Percentiles rank a stretch among this genome's conserved stretches.
phyloP scores from a whole-genome alignment of 1,140 invertebrate species.

The Rhynchophorus ferrugineus region DNA sequence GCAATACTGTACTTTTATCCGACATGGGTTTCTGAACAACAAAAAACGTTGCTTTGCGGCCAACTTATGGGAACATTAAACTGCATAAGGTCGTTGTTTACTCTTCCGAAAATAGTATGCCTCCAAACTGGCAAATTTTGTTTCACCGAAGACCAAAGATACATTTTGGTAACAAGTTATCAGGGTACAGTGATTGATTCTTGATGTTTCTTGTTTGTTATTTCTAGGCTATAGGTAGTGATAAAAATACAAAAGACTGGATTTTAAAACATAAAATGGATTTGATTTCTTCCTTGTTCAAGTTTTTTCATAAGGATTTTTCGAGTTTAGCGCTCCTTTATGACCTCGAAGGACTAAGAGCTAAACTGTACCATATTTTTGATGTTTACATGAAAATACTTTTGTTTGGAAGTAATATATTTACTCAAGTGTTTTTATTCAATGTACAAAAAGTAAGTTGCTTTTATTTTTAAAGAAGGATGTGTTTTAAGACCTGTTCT shows the following conservation, averaged over 20 bases:
- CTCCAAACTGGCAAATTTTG: slow-evolving; percentile 79
- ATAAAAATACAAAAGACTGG: slow-evolving; percentile 73
- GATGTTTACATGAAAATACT: slow-evolving; percentile 77
- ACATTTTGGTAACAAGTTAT: slow-evolving; percentile 58
- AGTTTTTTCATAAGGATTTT: slow-evolving; percentile 72
- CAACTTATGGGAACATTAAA: slow-evolving; percentile 75
- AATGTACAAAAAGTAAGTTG: slow-evolving; percentile 64
- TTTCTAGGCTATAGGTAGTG: slow-evolving; percentile 71
- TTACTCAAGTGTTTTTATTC: slow-evolving; percentile 67
- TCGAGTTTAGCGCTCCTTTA: slow-evolving; percentile 54
- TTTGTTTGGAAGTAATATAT: slow-evolving; percentile 67
- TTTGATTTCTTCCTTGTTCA: slow-evolving; percentile 61
- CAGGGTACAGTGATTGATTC: neutral
- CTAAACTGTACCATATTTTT: slow-evolving; percentile 74
- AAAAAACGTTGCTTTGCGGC: slow-evolving; percentile 69
- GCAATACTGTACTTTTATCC: slow-evolving; percentile 85
- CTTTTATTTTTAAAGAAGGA: neutral
- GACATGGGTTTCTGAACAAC: slow-evolving; percentile 73
- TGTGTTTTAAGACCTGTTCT: slow-evolving; percentile 1
- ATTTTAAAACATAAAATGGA: slow-evolving; percentile 65
- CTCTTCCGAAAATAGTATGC: slow-evolving; percentile 61
- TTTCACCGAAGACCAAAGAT: slow-evolving; percentile 68
- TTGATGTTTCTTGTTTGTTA: neutral
- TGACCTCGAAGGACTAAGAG: slow-evolving; percentile 56
- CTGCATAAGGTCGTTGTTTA: slow-evolving; percentile 66